Base-by-base conservation (phyloP, 2,797 vertebrate genomes). In the Silurus aristotelis region DNA sequence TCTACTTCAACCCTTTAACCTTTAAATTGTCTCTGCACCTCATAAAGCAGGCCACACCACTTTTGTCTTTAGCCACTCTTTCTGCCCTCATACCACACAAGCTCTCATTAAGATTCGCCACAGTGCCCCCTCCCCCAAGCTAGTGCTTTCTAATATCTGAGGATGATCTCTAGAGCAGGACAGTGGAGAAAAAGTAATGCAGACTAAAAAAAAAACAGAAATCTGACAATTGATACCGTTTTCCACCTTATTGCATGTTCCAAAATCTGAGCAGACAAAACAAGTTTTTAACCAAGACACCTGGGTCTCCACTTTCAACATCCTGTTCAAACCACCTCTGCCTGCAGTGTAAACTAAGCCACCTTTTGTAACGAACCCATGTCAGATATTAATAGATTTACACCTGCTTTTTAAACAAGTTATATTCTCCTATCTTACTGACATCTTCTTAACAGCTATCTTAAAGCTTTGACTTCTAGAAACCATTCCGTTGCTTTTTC, bases 1-100 rank as follows among this genome's bases (percentile, higher is more conserved):
- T 78, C 56, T 76, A 56, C 52, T 27, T 76, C 31, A 75, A 77
- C 55, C 75, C 20, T 58, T 31, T 77, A 38, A 58, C 75, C 75
- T 77, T 77, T 25, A 77, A 77, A 77, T 15, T 38, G 17, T 60
- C 27, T 58, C 15, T 56, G 73, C 52, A 56, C 73, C 73, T 77
- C 55, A 76, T 76, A 56, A 19, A 76, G n/a, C 73, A 77, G 55
- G 13, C 71, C 14, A 15, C 48, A 52, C 8, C 71, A 31, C 75
- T 27, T 55, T 25, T 15, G n/a, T 55, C 25, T 75, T 25, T 43
- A 22, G 38, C 55, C 25, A 55, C 71, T 60, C 27, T 12, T 77
- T 58, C 25, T 9, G 58, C 55, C 5, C 8, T 58, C 25, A 58
- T 5, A 56, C 55, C 15, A 31, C 52, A 77, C 6, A 19, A 12